Percentiles rank a stretch among this genome's conserved stretches.
These are phyloP conservation scores for Eubucco bourcierii DNA, from an alignment of 2,113 vertebrate species.

Conservation along the genomic window DNA sequence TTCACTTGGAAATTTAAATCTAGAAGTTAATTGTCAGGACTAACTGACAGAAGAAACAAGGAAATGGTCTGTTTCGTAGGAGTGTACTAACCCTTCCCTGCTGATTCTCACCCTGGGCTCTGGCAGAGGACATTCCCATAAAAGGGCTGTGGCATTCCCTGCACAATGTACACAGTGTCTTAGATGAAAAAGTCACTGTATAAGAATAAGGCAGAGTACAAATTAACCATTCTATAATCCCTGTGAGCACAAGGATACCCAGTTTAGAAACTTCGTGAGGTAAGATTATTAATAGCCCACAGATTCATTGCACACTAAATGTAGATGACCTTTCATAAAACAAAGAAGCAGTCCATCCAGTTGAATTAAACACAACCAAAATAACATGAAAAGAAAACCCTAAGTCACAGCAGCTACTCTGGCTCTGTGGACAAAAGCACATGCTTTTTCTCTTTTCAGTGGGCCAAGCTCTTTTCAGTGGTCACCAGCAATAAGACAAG, in stretches of 20 bases:
- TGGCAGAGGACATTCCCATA: not conserved
- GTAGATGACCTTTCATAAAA: not conserved
- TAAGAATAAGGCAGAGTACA: conserved; percentile 6
- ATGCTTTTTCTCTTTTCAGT: too few relatives aligned
- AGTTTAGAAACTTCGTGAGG: not conserved
- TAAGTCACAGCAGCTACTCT: not conserved
- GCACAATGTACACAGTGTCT: conserved; percentile 28
- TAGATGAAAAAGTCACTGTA: not conserved
- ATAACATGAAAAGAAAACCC: not conserved
- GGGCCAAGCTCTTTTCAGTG: too few relatives aligned
- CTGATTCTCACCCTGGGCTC: not conserved
- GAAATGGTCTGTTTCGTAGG: not conserved
- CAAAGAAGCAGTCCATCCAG: not conserved
- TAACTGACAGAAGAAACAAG: not conserved
- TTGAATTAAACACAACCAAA: not conserved
- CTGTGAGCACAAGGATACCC: not conserved
- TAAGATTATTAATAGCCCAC: conserved; percentile 7
- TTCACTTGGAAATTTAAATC: conserved; percentile 5
- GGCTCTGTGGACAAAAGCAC: not conserved
- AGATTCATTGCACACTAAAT: not conserved
- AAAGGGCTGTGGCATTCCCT: not conserved
- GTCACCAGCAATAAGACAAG: too few relatives aligned
- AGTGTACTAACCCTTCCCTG: not conserved
- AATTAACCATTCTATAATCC: not conserved
- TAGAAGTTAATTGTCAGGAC: not conserved